Base-by-base conservation (phyloP, 2,888 invertebrate species). In the Lithophane socia region DNA sequence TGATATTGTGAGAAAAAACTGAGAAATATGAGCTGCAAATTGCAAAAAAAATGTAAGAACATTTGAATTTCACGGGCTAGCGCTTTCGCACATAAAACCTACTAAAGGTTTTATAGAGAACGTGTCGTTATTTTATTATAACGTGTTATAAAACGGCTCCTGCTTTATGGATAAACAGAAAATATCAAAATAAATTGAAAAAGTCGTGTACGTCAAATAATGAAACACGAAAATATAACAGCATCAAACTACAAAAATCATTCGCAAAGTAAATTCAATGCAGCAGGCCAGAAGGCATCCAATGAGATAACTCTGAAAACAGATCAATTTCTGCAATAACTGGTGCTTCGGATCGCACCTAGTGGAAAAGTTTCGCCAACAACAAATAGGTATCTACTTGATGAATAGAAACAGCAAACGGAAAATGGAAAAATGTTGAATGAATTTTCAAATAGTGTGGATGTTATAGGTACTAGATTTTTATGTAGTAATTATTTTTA, bases 301-400 rank as follows among this genome's bases (percentile, higher is more conserved):
- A 67, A 66, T 47, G 67, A 63, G 18, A 58, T 21, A 63, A 65
- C 79, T 79, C 61, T n/a, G 13, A 44, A 54, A 75, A 24, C 10
- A 54, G 21, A 64, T 72, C 54, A 68, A 72, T 80, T 54, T 24
- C 44, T 61, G n/a, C 75, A 60, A 64, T 54, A 54, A 42, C 29
- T 8, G 56, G 3, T 21, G 68, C 24, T 44, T 54, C 18, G 58
- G 13, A 54, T 24, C 47, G 47, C 65, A 47, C 13, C 16, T 44
- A n/a, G 8, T 56, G 13, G 42, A 68, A 70, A 71, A 68, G 24
- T 75, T 81, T 3, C 0, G n/a, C 47, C 2, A 75, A n/a, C 42
- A 56, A 37, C 5, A 29, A 44, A 69, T 18, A 12, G 2, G 3
- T n/a, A 42, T 7, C 37, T 37, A 29, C n/a, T 24, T 64, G 42